Evolutionary conservation across 2,797 vertebrate species (phyloP), one percentile per base, ranked within the genome.

Genomic region (Hybognathus amarus): DNA sequence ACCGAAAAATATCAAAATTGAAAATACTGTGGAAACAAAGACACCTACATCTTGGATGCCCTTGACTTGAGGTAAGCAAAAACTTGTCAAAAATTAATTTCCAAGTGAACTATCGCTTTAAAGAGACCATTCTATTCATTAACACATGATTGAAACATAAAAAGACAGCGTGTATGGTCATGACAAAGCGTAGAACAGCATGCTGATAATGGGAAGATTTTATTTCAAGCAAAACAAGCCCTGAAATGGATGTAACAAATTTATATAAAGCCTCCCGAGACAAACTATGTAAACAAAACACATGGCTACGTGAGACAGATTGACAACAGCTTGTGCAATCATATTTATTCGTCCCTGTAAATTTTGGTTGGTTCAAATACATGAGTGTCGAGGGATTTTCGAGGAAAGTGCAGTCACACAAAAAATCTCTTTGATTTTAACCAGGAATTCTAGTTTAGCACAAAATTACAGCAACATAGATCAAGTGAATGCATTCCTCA

Each of bases 311-410:
- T 66, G 76, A 27, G 20, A 30, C 61, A 63, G 61, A 52, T n/a
- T 36, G 56, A 85, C 77, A 63, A 77, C 77, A 69, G 77, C 92
- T 94, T 94, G 94, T 96, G 94, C 94, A 96, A 95, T 93, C 89
- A 92, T 94, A 93, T 97, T 96, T 96, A 96, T 97, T 95, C 91
- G 96, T 95, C 94, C 94, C 94, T n/a, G 94, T 95, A 92, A 86
- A 94, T 95, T 95, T 96, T 95, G 95, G 94, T 96, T 75, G 70
- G 64, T 56, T 95, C 94, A 94, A 95, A 93, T 96, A 96, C 94
- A 96, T 93, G 93, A 94, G 94, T 94, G 93, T 91, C 91, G 93
- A 95, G 94, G 94, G 93, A 47, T 87, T 90, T n/a, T 83, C 42
- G 91, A 88, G 93, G 94, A 94, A 95, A 95, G 95, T 96, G 95